Evolutionary conservation across 2,888 invertebrate species (phyloP).

Genomic region (Hydraecia micacea): DNA sequence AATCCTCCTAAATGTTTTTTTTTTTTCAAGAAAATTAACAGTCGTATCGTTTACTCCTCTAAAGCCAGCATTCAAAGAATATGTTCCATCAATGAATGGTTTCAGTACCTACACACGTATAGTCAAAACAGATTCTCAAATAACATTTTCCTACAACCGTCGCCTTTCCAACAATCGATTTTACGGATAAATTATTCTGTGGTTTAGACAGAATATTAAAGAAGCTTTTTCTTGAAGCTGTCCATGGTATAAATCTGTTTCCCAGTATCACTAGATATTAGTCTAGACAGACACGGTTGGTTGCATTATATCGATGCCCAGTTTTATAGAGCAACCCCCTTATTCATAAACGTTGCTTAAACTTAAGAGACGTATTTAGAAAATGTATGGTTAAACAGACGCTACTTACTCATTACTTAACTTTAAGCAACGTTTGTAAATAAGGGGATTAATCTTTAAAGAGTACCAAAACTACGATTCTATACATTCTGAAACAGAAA

Average conservation of each 20-base stretch:
- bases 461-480: neutral
- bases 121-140: conserved; percentile 22
- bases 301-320: neutral
- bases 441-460: neutral
- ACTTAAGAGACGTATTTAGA: too few relatives aligned
- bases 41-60: neutral
- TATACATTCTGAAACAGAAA: neutral
- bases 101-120: neutral
- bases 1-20: too few relatives aligned
- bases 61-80: neutral
- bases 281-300: neutral
- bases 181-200: conserved; percentile 33
- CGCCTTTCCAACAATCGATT: conserved; percentile 21
- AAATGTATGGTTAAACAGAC: too few relatives aligned
- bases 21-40: neutral
- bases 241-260: neutral
- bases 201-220: conserved; percentile 30
- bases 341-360: neutral
- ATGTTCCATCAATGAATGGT: neutral
- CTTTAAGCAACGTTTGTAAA: neutral
- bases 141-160: conserved; percentile 27
- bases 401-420: too few relatives aligned
- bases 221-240: conserved; percentile 10
- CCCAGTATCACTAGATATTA: neutral
- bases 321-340: neutral